These are phyloP conservation scores for Kuschelorhynchus macadamiae DNA, from an alignment of 2,888 invertebrate genomes.

Conservation along the genomic window DNA sequence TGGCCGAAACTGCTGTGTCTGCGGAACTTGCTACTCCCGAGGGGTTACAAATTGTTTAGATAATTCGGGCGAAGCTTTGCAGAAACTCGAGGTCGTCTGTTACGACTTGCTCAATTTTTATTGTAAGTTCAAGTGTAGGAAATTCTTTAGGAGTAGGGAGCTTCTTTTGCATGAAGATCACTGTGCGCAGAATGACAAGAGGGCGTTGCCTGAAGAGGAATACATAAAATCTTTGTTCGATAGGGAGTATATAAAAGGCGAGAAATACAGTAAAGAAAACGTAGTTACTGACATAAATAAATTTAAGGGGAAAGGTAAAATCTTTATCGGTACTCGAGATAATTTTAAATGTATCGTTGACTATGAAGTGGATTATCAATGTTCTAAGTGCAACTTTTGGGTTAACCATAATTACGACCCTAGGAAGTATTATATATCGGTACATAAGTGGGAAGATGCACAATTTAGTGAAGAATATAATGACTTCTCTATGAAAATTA, in stretches of 20 bases:
- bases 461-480: not conserved
- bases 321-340: constrained; percentile 14
- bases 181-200: not conserved
- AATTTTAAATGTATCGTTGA: constrained; percentile 18
- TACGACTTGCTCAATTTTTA: no score
- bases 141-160: constrained; percentile 16
- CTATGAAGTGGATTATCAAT: not conserved
- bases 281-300: not conserved
- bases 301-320: not conserved
- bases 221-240: no score
- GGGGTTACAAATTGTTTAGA: not conserved
- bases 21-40: not conserved
- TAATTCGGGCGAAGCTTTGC: not conserved
- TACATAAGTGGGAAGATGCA: constrained; percentile 15
- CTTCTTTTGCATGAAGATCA: constrained; percentile 21
- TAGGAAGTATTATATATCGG: constrained; percentile 9
- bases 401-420: constrained; percentile 12
- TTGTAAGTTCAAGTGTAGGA: no score
- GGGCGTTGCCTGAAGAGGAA: not conserved
- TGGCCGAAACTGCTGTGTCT: not conserved
- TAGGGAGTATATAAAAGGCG: not conserved
- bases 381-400: constrained; percentile 1
- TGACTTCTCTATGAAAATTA: no score
- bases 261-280: constrained; percentile 5
- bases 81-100: not conserved